These are phyloP conservation scores for Ricordea florida DNA, from an alignment of 92 coral and sea anemone genomes.

Conservation along the genomic window DNA sequence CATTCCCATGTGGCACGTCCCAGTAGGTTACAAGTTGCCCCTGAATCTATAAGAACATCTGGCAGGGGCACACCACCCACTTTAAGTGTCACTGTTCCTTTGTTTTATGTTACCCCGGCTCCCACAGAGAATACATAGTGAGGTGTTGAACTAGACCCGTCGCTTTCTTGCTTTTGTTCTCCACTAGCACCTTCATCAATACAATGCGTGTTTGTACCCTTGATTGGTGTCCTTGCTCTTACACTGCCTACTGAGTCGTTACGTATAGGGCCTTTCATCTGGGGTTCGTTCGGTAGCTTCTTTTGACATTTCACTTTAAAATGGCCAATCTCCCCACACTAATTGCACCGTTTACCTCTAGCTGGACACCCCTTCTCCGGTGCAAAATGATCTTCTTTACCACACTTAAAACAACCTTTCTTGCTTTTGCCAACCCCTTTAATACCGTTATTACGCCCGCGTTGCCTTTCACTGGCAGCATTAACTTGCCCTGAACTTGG, in stretches of 20 bases:
- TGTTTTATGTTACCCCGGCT: background rate
- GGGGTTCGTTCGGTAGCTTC: background rate
- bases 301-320: slow-evolving; percentile 1
- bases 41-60: too few species aligned
- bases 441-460: too few species aligned
- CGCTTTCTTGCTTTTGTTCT: background rate
- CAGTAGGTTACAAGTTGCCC: too few species aligned
- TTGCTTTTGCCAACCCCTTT: background rate
- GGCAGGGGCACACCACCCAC: too few species aligned
- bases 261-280: too few species aligned
- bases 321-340: slow-evolving; percentile 19
- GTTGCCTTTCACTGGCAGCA: background rate
- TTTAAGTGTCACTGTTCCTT: background rate
- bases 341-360: background rate
- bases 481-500: background rate
- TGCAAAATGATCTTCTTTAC: slow-evolving; percentile 26
- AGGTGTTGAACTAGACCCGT: background rate
- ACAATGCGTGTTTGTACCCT: slow-evolving; percentile 8
- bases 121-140: slow-evolving; percentile 27
- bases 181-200: background rate
- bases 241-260: too few species aligned
- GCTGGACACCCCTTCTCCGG: slow-evolving; percentile 7
- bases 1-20: too few species aligned
- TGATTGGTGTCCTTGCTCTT: background rate
- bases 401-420: slow-evolving; percentile 14